phyloP scores from a whole-genome alignment of 2,113 vertebrate species.

The Sylvicapra grimmia region DNA sequence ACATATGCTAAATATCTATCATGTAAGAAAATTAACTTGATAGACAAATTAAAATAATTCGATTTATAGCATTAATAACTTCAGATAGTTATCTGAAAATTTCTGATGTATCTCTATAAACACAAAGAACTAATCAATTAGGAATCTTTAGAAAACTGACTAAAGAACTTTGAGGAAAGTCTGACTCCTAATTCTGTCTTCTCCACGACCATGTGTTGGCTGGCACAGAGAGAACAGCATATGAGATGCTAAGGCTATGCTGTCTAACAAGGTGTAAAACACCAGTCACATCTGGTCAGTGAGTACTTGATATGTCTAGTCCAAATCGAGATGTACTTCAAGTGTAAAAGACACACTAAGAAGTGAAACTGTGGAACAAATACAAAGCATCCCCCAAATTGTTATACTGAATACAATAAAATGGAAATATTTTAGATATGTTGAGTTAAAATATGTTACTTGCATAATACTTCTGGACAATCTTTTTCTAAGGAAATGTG shows the following conservation, averaged over 20 bases:
- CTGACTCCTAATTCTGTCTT: not conserved
- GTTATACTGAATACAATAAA: not conserved
- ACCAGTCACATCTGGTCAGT: not conserved
- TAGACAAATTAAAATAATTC: not conserved
- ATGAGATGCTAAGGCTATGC: not conserved
- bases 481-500: not conserved
- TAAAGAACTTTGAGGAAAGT: not conserved
- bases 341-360: not conserved
- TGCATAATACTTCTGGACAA: not conserved
- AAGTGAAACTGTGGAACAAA: not conserved
- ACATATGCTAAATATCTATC: not conserved
- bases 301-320: not conserved
- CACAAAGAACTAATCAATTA: not conserved
- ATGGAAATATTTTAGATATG: not conserved
- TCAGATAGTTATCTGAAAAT: not conserved
- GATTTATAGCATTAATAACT: constrained; percentile 8
- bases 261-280: not conserved
- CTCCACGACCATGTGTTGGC: not conserved
- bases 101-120: not conserved
- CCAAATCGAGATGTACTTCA: not conserved
- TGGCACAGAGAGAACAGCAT: not conserved
- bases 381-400: not conserved
- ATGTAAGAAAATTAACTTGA: not conserved
- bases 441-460: not conserved
- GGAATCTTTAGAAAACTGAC: not conserved